These are phyloP conservation scores for Otolemur garnettii DNA, from an alignment of 2,113 vertebrate species.

Conservation along the genomic window DNA sequence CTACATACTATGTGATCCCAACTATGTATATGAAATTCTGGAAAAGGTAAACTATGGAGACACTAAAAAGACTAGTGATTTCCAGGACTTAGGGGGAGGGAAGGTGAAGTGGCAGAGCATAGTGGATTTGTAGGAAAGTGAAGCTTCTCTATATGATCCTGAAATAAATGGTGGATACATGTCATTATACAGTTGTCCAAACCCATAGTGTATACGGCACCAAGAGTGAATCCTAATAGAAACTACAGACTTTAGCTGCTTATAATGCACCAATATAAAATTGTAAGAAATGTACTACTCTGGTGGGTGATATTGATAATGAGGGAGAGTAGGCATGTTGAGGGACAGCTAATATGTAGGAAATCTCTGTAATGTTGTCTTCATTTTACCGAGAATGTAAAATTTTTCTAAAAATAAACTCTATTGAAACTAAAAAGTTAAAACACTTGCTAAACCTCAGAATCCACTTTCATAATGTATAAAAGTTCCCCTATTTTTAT, in stretches of 20 bases:
- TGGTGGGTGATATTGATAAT: background rate
- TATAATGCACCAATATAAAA: background rate
- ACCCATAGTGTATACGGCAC: background rate
- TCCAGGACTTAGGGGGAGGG: background rate
- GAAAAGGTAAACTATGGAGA: background rate
- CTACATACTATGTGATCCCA: background rate
- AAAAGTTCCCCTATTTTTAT: background rate
- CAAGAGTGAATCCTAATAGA: background rate
- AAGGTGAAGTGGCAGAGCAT: background rate
- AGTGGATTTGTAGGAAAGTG: background rate
- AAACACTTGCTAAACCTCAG: conserved; percentile 4
- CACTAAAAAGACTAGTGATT: background rate
- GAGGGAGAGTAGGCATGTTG: background rate
- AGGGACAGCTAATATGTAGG: background rate
- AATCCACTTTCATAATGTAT: background rate
- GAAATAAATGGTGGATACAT: background rate
- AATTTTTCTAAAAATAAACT: background rate
- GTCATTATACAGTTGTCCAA: background rate
- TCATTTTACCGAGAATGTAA: background rate
- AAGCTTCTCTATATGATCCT: background rate
- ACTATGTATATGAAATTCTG: background rate
- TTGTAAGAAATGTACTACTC: background rate
- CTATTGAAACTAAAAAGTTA: background rate
- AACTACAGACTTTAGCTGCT: background rate
- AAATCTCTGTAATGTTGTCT: background rate